phyloP scores from a whole-genome alignment of 92 coral and sea anemone genomes.

The Porites divaricata region DNA sequence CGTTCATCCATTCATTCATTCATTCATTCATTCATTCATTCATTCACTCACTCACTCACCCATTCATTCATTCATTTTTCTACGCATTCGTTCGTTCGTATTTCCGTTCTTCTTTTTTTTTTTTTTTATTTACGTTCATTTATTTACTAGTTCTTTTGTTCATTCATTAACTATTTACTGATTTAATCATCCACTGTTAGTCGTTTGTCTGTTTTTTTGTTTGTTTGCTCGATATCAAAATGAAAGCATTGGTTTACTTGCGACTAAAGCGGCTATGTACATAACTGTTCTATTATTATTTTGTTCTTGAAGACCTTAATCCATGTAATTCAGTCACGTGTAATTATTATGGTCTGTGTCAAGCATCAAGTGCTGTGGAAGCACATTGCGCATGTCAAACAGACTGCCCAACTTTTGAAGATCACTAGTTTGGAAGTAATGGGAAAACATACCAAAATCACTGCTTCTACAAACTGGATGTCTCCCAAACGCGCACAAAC shows the following conservation, averaged over 20 bases:
- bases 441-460: constrained; percentile 67
- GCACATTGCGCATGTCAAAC: constrained; percentile 74
- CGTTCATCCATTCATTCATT: too few species aligned
- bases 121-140: too few species aligned
- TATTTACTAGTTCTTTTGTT: too few species aligned
- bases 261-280: not conserved
- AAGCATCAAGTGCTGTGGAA: constrained; percentile 68
- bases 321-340: constrained; percentile 68
- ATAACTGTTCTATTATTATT: not conserved
- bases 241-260: too few species aligned
- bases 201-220: too few species aligned
- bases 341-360: constrained; percentile 57
- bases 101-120: too few species aligned
- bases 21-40: not conserved
- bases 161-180: too few species aligned
- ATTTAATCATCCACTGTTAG: too few species aligned
- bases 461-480: constrained; percentile 51
- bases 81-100: not conserved
- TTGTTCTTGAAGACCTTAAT: constrained; percentile 50
- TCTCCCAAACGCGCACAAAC: constrained; percentile 52
- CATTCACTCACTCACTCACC: not conserved
- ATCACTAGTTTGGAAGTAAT: constrained; percentile 53
- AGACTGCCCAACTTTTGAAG: constrained; percentile 66
- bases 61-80: not conserved
- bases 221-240: too few species aligned